Conservation (phyloP, 2,888 invertebrate genomes). For the Amblyjoppa proteus region DNA sequence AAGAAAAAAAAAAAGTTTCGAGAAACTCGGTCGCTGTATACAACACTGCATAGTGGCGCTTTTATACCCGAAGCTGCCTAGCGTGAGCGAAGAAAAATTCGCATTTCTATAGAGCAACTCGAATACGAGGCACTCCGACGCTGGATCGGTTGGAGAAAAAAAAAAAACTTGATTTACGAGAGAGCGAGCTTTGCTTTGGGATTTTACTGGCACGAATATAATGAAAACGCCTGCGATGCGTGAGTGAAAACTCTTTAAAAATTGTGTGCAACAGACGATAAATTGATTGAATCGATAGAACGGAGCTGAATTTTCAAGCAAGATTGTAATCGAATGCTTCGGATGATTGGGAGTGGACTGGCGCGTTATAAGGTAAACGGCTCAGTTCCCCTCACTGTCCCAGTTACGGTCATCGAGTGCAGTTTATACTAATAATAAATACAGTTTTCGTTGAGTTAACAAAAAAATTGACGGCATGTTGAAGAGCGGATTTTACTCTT, state of each 20-base stretch:
- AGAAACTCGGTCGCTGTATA: slow-evolving; percentile 24
- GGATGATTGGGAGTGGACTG: neutral
- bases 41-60: neutral
- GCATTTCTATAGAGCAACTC: slow-evolving; percentile 5
- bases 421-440: no score
- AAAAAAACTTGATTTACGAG: slow-evolving; percentile 35
- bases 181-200: neutral
- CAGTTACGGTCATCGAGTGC: no score
- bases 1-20: slow-evolving; percentile 1
- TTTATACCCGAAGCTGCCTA: neutral
- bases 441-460: no score
- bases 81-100: slow-evolving; percentile 14
- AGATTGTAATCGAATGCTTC: neutral
- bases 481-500: no score
- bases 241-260: neutral
- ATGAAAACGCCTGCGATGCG: neutral
- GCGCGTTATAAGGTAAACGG: neutral
- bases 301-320: neutral
- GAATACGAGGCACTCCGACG: slow-evolving; percentile 1
- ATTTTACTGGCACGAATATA: neutral
- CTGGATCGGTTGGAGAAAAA: neutral
- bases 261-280: neutral
- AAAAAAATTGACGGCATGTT: no score
- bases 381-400: no score
- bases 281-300: neutral